A percentile compares a stretch with the other conserved stretches of the same genome.
Conservation (phyloP, 1,140 invertebrate species). For the Drosophila dunni region DNA sequence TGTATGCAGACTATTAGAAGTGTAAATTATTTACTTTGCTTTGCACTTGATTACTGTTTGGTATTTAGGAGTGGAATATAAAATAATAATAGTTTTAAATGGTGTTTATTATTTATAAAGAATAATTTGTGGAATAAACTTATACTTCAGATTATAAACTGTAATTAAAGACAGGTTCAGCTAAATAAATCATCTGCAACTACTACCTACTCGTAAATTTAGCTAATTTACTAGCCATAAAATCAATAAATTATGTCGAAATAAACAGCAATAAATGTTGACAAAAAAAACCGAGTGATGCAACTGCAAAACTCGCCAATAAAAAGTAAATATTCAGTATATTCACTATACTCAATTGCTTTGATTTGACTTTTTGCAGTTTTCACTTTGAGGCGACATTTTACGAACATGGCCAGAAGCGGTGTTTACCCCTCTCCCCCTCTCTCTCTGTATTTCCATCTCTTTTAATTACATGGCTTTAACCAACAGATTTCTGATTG, state of each 20-base stretch:
- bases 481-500: constrained; percentile 31
- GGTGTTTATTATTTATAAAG: too few species aligned
- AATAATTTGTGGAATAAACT: too few species aligned
- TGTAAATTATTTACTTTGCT: neutral
- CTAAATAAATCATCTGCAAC: neutral
- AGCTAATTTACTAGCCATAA: neutral
- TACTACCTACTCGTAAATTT: neutral
- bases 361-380: constrained; percentile 40
- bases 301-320: constrained; percentile 15
- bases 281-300: constrained; percentile 24
- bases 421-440: too few species aligned
- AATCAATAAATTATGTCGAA: neutral
- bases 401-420: too few species aligned
- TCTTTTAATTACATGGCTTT: constrained; percentile 29
- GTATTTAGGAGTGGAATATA: neutral
- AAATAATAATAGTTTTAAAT: too few species aligned
- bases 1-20: neutral
- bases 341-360: neutral
- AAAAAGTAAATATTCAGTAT: constrained; percentile 16
- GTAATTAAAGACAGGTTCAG: too few species aligned
- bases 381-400: neutral
- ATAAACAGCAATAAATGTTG: constrained; percentile 1
- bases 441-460: neutral
- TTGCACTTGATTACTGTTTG: neutral
- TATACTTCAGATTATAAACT: neutral